Conservation (phyloP, 2,888 invertebrate genomes). For the Andrena haemorrhoa region DNA sequence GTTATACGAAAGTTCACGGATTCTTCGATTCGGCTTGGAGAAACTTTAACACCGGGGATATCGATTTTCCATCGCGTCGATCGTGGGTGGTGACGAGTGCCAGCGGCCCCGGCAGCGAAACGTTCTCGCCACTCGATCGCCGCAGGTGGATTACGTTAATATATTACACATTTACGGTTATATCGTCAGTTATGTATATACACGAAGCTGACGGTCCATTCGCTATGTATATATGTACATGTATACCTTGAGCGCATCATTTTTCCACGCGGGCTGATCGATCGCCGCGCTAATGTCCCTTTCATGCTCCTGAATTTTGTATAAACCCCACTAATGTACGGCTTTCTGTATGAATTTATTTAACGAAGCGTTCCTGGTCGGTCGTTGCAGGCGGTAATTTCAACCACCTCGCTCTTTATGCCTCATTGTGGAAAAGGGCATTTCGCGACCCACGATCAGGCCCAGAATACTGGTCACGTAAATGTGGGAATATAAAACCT, state of each 20-base stretch:
- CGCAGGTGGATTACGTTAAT: constrained; percentile 51
- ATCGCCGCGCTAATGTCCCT: constrained; percentile 47
- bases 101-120: neutral
- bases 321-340: neutral
- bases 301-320: constrained; percentile 35
- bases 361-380: neutral
- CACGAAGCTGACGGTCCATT: constrained; percentile 25
- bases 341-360: neutral
- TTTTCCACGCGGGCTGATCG: constrained; percentile 69
- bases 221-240: constrained; percentile 52
- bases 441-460: constrained; percentile 33
- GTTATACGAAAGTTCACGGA: neutral
- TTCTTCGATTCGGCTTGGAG: neutral
- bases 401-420: too few relatives aligned
- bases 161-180: constrained; percentile 58
- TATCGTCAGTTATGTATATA: constrained; percentile 20
- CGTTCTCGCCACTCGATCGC: constrained; percentile 14
- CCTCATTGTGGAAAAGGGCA: constrained; percentile 14
- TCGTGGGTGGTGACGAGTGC: neutral
- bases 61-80: constrained; percentile 8
- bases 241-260: constrained; percentile 77
- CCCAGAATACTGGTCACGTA: constrained; percentile 67
- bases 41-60: neutral
- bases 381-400: too few relatives aligned
- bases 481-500: constrained; percentile 46